Percentiles rank a stretch among this genome's conserved stretches.
These are phyloP conservation scores for Brachyhypopomus occidentalis DNA, from an alignment of 2,113 vertebrate species.

Conservation along the genomic window DNA sequence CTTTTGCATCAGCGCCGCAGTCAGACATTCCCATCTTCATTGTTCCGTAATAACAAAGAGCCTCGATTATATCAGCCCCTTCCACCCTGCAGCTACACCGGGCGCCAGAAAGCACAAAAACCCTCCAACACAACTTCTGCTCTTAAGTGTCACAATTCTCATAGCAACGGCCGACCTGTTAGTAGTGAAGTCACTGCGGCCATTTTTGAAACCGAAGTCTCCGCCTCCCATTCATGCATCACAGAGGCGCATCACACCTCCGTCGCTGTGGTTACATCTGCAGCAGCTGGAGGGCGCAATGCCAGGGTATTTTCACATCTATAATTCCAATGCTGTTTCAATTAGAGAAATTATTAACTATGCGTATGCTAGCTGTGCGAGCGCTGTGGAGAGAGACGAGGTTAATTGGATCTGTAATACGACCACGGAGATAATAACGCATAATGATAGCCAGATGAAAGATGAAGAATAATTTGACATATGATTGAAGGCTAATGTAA, in stretches of 20 bases:
- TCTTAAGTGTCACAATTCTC: conserved; percentile 13
- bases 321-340: conserved; percentile 47
- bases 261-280: neutral
- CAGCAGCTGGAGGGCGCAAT: conserved; percentile 16
- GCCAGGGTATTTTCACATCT: conserved; percentile 34
- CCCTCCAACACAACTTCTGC: neutral
- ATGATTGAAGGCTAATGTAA: conserved; percentile 49
- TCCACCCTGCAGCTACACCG: neutral
- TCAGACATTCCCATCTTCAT: neutral
- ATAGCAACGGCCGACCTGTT: conserved; percentile 37
- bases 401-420: conserved; percentile 57
- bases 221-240: conserved; percentile 32
- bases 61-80: neutral
- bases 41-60: neutral
- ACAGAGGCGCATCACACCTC: conserved; percentile 8
- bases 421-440: conserved; percentile 50
- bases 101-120: neutral
- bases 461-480: conserved; percentile 53
- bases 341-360: conserved; percentile 53
- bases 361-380: conserved; percentile 34
- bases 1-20: conserved; percentile 34
- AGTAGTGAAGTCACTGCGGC: conserved; percentile 31
- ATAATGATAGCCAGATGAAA: conserved; percentile 56
- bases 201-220: neutral
- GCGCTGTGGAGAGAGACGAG: conserved; percentile 44